phyloP scores from a whole-genome alignment of 2,888 invertebrate genomes.

The Horisme vitalbata region DNA sequence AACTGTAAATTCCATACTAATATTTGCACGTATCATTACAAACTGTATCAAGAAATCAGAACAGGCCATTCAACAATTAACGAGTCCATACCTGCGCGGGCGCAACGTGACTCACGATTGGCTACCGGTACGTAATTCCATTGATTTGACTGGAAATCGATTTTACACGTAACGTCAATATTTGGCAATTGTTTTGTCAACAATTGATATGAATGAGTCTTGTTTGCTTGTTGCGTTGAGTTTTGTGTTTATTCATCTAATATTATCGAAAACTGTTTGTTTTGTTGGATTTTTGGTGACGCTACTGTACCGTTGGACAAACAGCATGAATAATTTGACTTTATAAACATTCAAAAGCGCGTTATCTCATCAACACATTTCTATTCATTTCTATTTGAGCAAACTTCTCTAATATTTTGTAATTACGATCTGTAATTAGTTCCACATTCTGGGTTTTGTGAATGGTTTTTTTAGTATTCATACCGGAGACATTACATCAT shows the following conservation, averaged over 20 bases:
- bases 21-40: conserved; percentile 9
- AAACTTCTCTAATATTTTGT: no score
- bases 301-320: conserved; percentile 16
- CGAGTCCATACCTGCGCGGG: conserved; percentile 51
- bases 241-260: conserved; percentile 30
- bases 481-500: no score
- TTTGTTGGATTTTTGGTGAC: conserved; percentile 12
- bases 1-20: neutral
- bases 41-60: conserved; percentile 30
- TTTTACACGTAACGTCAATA: conserved; percentile 44
- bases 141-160: conserved; percentile 41
- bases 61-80: conserved; percentile 56
- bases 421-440: no score
- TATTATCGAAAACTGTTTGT: conserved; percentile 20
- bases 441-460: no score
- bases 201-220: conserved; percentile 31
- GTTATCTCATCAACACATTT: no score
- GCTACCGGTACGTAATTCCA: conserved; percentile 19
- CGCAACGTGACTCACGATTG: conserved; percentile 61
- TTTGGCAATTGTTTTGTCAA: conserved; percentile 46
- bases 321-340: conserved; percentile 8
- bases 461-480: no score
- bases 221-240: conserved; percentile 26
- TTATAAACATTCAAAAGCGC: neutral
- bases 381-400: no score